These are phyloP conservation scores for Nothocercus julius DNA, from an alignment of 2,113 vertebrate species.

Conservation along the genomic window DNA sequence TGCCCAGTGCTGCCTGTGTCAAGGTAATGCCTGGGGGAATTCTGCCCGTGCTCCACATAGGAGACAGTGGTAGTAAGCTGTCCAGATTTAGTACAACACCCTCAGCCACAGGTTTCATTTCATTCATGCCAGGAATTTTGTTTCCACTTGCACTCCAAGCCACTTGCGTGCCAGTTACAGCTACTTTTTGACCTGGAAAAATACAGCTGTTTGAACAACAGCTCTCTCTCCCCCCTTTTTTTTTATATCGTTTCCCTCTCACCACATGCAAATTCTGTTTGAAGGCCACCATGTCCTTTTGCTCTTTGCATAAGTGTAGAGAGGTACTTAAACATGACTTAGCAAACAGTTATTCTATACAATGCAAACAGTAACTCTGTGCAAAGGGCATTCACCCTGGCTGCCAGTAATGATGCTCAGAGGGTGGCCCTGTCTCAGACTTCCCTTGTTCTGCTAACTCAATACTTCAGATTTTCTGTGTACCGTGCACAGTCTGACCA, in stretches of 20 bases:
- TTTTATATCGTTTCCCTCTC: not conserved
- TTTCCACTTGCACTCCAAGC: not conserved
- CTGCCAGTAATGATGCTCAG: not conserved
- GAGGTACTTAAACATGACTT: constrained; percentile 20
- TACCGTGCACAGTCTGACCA: not conserved
- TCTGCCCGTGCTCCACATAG: not conserved
- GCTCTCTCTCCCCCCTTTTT: not conserved
- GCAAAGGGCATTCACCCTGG: constrained; percentile 28
- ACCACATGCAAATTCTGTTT: not conserved
- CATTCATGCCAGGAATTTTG: not conserved
- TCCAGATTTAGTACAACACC: not conserved
- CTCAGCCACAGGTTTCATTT: not conserved
- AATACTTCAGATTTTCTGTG: not conserved
- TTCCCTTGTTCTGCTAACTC: constrained; percentile 18
- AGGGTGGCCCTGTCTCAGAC: constrained; percentile 4
- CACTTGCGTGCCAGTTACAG: not conserved
- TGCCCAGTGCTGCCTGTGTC: not conserved
- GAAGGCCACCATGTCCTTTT: constrained; percentile 29
- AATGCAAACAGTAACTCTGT: constrained; percentile 50
- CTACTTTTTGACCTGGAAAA: not conserved
- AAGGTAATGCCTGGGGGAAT: not conserved
- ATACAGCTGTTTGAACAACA: not conserved
- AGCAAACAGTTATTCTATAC: constrained; percentile 64
- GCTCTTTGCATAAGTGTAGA: not conserved
- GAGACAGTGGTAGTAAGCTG: not conserved